A percentile compares a stretch with the other conserved stretches of the same genome.
Evolutionary conservation across 2,113 vertebrate genomes (phyloP).

Genomic region (Copsychus sechellarum): DNA sequence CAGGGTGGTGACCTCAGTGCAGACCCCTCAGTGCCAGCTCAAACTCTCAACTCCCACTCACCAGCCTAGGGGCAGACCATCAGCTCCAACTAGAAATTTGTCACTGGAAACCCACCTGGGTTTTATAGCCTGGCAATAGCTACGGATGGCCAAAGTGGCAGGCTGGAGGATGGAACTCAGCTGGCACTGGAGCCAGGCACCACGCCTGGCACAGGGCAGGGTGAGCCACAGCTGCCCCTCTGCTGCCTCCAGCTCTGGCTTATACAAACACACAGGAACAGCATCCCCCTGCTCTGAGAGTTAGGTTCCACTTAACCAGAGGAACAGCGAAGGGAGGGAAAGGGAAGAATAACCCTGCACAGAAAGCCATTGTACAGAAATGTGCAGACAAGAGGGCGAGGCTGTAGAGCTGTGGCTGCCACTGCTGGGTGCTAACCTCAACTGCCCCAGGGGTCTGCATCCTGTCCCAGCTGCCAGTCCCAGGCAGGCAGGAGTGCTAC

Average conservation of each 20-base stretch:
- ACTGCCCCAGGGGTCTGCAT: too few species aligned
- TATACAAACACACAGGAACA: neutral
- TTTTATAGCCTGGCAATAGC: neutral
- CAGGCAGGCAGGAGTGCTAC: neutral
- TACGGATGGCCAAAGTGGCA: neutral
- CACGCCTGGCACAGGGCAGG: rapidly evolving
- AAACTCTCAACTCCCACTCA: neutral
- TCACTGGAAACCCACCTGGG: neutral
- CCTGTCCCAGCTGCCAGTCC: rapidly evolving
- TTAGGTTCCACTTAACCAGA: neutral
- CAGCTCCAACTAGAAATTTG: neutral
- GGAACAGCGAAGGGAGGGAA: neutral
- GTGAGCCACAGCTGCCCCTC: neutral
- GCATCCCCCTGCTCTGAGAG: neutral
- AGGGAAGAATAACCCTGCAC: neutral
- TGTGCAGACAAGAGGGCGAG: neutral
- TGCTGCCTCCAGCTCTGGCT: rapidly evolving
- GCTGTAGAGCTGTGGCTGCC: neutral
- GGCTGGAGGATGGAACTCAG: neutral
- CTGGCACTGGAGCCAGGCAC: rapidly evolving
- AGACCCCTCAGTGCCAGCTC: neutral
- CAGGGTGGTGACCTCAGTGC: neutral
- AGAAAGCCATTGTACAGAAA: neutral
- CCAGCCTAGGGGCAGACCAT: neutral
- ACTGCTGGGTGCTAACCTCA: neutral